Percentiles rank a stretch among this genome's conserved stretches.
Evolutionary conservation across 2,113 vertebrate species (phyloP).

Genomic region (Ondatra zibethicus): DNA sequence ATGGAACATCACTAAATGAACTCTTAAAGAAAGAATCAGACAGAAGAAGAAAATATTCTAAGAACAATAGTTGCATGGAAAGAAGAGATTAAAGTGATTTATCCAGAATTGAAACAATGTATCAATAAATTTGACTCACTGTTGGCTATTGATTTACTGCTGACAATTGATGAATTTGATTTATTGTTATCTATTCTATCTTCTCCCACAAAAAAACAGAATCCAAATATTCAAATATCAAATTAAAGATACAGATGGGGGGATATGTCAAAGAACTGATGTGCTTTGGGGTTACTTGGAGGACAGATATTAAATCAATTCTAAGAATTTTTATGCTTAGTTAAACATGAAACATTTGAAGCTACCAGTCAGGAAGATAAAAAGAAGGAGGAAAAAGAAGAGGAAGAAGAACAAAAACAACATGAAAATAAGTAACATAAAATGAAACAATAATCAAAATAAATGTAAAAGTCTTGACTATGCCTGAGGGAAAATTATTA

Average conservation of each 20-base stretch:
- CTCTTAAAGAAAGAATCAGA: slow-evolving; percentile 9
- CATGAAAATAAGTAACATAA: not conserved
- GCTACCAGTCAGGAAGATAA: not conserved
- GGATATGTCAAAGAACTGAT: not conserved
- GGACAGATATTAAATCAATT: not conserved
- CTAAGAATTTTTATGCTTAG: not conserved
- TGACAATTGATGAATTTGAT: not conserved
- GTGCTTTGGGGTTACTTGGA: not conserved
- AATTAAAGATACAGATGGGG: not conserved
- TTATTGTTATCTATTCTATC: not conserved
- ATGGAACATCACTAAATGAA: not conserved
- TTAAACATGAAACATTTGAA: slow-evolving; percentile 29
- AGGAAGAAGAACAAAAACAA: not conserved
- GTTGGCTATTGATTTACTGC: not conserved
- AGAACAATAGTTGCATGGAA: not conserved
- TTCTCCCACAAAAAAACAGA: not conserved
- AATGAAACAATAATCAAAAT: slow-evolving; percentile 16
- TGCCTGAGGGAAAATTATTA: not conserved
- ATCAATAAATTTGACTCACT: not conserved
- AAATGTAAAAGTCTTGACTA: not conserved
- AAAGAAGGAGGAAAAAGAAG: not conserved
- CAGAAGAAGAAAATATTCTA: not conserved
- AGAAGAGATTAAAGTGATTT: not conserved
- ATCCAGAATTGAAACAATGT: not conserved
- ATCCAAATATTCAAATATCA: slow-evolving; percentile 14